A percentile compares a stretch with the other conserved stretches of the same genome.
Evolutionary conservation across 2,888 invertebrate genomes (phyloP).

Genomic region (Phrixothrix hirtus): DNA sequence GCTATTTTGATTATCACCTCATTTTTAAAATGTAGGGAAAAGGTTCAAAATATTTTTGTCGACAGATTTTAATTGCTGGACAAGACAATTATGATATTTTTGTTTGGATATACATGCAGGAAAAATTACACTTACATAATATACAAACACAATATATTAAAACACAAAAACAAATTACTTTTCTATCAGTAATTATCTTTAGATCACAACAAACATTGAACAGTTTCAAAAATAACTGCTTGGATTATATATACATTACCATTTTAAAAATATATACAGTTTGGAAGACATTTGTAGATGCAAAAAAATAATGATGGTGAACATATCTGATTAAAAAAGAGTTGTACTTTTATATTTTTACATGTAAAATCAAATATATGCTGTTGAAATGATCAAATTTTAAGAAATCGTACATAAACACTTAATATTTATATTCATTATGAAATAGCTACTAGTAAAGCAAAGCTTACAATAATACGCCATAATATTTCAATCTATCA

Average conservation of each 20-base stretch:
- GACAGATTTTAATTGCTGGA: constrained; percentile 8
- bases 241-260: neutral
- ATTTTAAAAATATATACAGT: neutral
- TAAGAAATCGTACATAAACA: too few relatives aligned
- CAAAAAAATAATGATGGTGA: too few relatives aligned
- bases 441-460: too few relatives aligned
- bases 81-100: constrained; percentile 4
- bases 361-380: too few relatives aligned
- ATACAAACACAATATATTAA: constrained; percentile 1
- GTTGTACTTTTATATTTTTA: too few relatives aligned
- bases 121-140: constrained; percentile 6
- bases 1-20: constrained; percentile 2
- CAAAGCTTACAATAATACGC: too few relatives aligned
- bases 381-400: too few relatives aligned
- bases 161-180: constrained; percentile 9
- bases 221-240: constrained; percentile 4
- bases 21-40: neutral
- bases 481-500: too few relatives aligned
- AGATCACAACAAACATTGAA: constrained; percentile 10
- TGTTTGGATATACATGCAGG: neutral
- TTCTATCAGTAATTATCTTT: constrained; percentile 1
- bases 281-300: too few relatives aligned
- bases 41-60: constrained; percentile 7
- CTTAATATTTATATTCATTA: too few relatives aligned
- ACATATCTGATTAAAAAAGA: too few relatives aligned